These are phyloP conservation scores for Coleophora flavipennella DNA, from an alignment of 2,888 invertebrate species.

Conservation along the genomic window DNA sequence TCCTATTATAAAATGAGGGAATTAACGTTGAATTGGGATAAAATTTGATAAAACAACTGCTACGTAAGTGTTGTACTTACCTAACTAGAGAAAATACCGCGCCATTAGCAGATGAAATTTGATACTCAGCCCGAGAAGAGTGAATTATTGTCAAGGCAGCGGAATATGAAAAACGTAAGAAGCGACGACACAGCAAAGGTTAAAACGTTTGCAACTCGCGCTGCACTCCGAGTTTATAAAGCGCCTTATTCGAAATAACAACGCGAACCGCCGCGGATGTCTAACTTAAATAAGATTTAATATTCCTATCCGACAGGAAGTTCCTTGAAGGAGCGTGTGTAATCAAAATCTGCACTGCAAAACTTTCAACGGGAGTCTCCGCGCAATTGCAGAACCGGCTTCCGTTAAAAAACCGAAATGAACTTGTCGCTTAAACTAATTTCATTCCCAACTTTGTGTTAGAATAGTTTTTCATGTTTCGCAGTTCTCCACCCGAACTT, in stretches of 20 bases:
- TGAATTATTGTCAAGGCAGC: slow-evolving; percentile 26
- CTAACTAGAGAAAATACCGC: slow-evolving; percentile 22
- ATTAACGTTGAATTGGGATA: slow-evolving; percentile 25
- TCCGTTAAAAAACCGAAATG: slow-evolving; percentile 65
- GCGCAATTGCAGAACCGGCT: slow-evolving; percentile 57
- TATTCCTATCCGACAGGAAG: slow-evolving; percentile 67
- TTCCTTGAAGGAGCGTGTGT: slow-evolving; percentile 68
- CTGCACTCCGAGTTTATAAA: slow-evolving; percentile 51
- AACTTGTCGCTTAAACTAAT: slow-evolving; percentile 71
- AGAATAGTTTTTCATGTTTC: slow-evolving; percentile 62
- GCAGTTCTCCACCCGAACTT: slow-evolving; percentile 43
- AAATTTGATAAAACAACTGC: slow-evolving; percentile 19
- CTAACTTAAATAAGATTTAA: slow-evolving; percentile 73
- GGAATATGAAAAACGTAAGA: slow-evolving; percentile 31
- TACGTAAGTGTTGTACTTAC: slow-evolving; percentile 13
- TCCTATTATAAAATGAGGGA: slow-evolving; percentile 28
- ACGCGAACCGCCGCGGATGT: slow-evolving; percentile 60
- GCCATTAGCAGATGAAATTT: slow-evolving; percentile 31
- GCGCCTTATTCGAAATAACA: slow-evolving; percentile 69
- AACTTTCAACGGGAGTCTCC: slow-evolving; percentile 60
- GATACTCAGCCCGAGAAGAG: slow-evolving; percentile 19
- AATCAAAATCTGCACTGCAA: slow-evolving; percentile 68
- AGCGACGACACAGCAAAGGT: slow-evolving; percentile 33
- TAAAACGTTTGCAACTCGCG: slow-evolving; percentile 45
- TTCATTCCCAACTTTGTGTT: slow-evolving; percentile 65